Evolutionary conservation across 1,140 invertebrate species (phyloP).

Genomic region (Charaxes varanes): DNA sequence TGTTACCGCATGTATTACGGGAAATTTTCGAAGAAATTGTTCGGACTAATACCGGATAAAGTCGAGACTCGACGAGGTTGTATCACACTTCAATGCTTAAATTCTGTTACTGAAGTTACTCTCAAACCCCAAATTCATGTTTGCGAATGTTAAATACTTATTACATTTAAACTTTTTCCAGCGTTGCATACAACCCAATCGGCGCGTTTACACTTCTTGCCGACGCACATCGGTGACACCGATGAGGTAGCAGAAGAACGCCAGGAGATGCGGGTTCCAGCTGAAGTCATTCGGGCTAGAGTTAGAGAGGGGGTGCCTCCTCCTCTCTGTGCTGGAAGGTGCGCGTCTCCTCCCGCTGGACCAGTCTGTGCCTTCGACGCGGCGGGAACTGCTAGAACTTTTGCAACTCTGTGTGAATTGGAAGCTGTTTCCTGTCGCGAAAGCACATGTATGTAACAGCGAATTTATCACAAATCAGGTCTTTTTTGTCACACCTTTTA

Average conservation of each 20-base stretch:
- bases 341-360: conserved; percentile 56
- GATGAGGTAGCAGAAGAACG: conserved; percentile 26
- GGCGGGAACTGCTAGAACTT: conserved; percentile 66
- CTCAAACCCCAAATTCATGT: background rate
- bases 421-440: conserved; percentile 70
- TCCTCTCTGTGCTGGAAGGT: conserved; percentile 61
- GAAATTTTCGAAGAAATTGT: too few species aligned
- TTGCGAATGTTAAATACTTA: too few species aligned
- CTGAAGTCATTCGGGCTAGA: conserved; percentile 28
- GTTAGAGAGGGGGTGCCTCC: conserved; percentile 55
- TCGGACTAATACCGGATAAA: too few species aligned
- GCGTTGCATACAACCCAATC: conserved; percentile 36
- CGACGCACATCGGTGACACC: conserved; percentile 31
- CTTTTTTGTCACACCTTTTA: background rate
- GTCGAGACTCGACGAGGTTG: too few species aligned
- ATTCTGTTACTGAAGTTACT: too few species aligned
- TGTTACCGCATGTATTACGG: too few species aligned
- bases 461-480: conserved; percentile 1
- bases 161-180: conserved; percentile 28
- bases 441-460: conserved; percentile 63
- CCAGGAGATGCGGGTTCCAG: conserved; percentile 23
- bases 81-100: too few species aligned
- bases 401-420: conserved; percentile 71
- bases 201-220: conserved; percentile 42
- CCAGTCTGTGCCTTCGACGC: conserved; percentile 74